Evolutionary conservation across 1,140 invertebrate species (phyloP).

Genomic region (Calephelis nemesis): DNA sequence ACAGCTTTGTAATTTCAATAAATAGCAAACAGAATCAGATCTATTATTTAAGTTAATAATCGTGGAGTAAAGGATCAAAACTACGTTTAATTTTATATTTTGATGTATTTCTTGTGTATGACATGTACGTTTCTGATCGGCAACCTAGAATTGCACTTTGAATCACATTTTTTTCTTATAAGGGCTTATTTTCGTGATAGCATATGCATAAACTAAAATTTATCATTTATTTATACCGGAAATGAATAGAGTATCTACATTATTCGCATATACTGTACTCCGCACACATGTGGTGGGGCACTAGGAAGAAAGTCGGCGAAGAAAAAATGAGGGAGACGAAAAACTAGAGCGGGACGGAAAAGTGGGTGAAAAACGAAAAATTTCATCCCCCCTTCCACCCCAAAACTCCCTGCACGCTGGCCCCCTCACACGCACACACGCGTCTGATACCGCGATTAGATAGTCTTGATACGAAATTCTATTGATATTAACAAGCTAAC

Average conservation of each 20-base stretch:
- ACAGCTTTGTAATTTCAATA: no score
- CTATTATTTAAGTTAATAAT: no score
- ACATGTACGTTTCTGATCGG: no score
- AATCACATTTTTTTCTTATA: no score
- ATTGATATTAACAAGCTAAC: no score
- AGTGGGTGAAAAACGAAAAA: constrained; percentile 79
- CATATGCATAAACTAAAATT: neutral
- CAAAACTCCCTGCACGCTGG: constrained; percentile 32
- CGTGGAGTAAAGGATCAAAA: no score
- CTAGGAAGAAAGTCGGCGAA: constrained; percentile 76
- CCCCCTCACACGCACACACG: constrained; percentile 64
- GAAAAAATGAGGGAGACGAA: constrained; percentile 78
- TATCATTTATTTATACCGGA: constrained; percentile 35
- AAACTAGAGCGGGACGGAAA: constrained; percentile 78
- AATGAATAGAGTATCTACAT: constrained; percentile 48
- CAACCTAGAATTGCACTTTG: no score
- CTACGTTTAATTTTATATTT: no score
- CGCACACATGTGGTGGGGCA: constrained; percentile 77
- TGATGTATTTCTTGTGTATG: no score
- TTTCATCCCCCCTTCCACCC: constrained; percentile 57
- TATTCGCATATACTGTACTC: constrained; percentile 44
- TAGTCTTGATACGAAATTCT: constrained; percentile 42
- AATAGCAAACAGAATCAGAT: no score
- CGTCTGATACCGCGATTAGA: constrained; percentile 30
- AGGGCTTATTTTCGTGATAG: no score